phyloP scores from a whole-genome alignment of 2,113 vertebrate species.

The Lepisosteus oculatus region DNA sequence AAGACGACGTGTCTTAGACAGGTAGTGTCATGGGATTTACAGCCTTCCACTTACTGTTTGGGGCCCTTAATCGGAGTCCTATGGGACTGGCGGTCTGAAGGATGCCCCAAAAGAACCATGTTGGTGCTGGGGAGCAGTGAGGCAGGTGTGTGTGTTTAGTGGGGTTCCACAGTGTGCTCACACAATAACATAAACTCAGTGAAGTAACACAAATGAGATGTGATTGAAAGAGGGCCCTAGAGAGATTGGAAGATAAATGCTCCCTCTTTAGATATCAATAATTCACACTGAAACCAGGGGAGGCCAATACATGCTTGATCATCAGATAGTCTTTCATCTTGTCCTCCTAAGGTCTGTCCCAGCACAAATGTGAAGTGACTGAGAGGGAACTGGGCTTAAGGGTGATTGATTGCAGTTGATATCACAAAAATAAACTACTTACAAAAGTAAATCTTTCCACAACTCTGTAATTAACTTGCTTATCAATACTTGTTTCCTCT shows the following conservation, averaged over 20 bases:
- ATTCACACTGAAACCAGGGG: slow-evolving; percentile 57
- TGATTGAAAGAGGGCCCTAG: slow-evolving; percentile 49
- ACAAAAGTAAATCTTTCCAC: too few relatives aligned
- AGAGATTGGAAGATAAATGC: slow-evolving; percentile 54
- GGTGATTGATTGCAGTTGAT: not conserved
- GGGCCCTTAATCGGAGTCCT: not conserved
- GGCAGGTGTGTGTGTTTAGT: slow-evolving; percentile 50
- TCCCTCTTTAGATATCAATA: slow-evolving; percentile 58
- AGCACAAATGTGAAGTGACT: not conserved
- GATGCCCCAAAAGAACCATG: slow-evolving; percentile 24
- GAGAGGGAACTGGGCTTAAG: not conserved
- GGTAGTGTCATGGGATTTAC: not conserved
- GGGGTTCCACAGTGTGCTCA: slow-evolving; percentile 46
- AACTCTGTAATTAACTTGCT: too few relatives aligned
- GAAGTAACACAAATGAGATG: slow-evolving; percentile 64
- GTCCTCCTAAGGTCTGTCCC: slow-evolving; percentile 29
- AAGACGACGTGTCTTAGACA: not conserved
- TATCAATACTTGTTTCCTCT: too few relatives aligned
- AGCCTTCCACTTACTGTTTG: not conserved
- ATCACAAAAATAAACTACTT: too few relatives aligned
- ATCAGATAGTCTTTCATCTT: slow-evolving; percentile 8
- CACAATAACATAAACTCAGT: slow-evolving; percentile 53
- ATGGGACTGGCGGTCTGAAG: not conserved
- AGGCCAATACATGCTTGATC: slow-evolving; percentile 25
- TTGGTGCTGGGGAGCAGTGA: slow-evolving; percentile 35